Base-by-base conservation (phyloP, 2,113 vertebrate genomes). In the Seriola aureovittata region DNA sequence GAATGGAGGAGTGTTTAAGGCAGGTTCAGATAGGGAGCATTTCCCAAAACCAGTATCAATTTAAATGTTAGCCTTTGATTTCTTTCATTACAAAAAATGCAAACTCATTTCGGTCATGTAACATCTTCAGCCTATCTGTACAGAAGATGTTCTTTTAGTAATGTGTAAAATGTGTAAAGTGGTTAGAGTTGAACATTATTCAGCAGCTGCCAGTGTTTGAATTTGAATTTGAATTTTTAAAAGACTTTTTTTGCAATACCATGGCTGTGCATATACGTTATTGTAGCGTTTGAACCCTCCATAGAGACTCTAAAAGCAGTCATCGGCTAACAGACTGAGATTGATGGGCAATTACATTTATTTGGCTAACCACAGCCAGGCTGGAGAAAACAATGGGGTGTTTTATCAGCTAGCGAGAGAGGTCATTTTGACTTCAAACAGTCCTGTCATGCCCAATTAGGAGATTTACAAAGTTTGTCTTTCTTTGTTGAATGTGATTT, bases 391-490 rank as follows among this genome's bases (percentile, higher is more conserved):
- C 88, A 93, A 90, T 83, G 64, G 38, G 19, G 29, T 64, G 66
- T 82, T 90, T 91, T 92, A 89, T 85, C 77, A 79, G 67, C 55
- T 21, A 38, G 75, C 19, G 58, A 64, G 66, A 77, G 48, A 76
- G 82, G 58, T 78, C 72, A 58, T 72, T 75, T 70, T 70, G 71
- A 78, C 40, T 71, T 89, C 85, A 62, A 76, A 78, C 75, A 50
- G 46, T 57, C 70, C 68, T 66, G 78, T 89, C 87, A 85, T 62
- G 84, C 78, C 78, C 64, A 91, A 83, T 93, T 92, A 91, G 71
- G 72, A 79, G 77, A 86, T 88, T 93, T 82, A 38, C 75, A 73
- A 82, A 86, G 80, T 92, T 93, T 87, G 60, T 89, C 54, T 88
- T 88, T 76, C 68, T 59, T 42, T 60, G 46, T 72, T 74, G 23